Base-by-base conservation (phyloP, 2,113 vertebrate species). In the Zapornia atra region DNA sequence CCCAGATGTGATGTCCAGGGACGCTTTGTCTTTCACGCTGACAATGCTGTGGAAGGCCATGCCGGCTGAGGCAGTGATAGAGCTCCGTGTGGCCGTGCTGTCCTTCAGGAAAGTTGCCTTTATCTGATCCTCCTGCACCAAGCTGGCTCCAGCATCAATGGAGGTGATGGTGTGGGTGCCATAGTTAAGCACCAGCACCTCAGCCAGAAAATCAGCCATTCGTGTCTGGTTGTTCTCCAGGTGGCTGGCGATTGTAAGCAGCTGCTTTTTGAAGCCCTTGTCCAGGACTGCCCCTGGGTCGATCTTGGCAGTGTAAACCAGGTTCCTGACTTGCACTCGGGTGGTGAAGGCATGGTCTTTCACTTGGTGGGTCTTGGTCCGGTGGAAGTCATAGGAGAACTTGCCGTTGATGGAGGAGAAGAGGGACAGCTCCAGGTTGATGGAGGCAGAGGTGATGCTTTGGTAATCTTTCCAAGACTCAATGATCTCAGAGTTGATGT, bases 161-260 rank as follows among this genome's bases (percentile, higher is more conserved):
- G 98, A 98, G 4, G 98, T 99, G 94, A 99, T 88, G 11, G 99
- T 84, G 4, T 99, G 99, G 26, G 99, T 99, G 61, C 99, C 99
- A 1, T 98, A 99, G 90, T 99, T 98, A 73, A 99, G 94, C 31
- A 99, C 98, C 92, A 99, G 97, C 94, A 98, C 95, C 78, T 99
- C 99, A 0, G 99, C 98, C 56, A 99, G 95, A 40, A 98, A 99
- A 17, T 97, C 92, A 8, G 98, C 98, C 76, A 97, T 98, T 26
- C 72, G 97, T 0, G 98, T 99, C 97, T 99, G 99, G 90, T 99
- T 99, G 97, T 99, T 99, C 84, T 99, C 99, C 46, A 99, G 97
- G 26, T 98, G 97, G 40, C 98, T 98, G 8, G 98, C 98, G 0
- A 99, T 99, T 6, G 96, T 97, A 71, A 98, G 71, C 46, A 98